A percentile compares a stretch with the other conserved stretches of the same genome.
These are phyloP conservation scores for Baryphthengus martii DNA, from an alignment of 2,113 vertebrate species.

Conservation along the genomic window DNA sequence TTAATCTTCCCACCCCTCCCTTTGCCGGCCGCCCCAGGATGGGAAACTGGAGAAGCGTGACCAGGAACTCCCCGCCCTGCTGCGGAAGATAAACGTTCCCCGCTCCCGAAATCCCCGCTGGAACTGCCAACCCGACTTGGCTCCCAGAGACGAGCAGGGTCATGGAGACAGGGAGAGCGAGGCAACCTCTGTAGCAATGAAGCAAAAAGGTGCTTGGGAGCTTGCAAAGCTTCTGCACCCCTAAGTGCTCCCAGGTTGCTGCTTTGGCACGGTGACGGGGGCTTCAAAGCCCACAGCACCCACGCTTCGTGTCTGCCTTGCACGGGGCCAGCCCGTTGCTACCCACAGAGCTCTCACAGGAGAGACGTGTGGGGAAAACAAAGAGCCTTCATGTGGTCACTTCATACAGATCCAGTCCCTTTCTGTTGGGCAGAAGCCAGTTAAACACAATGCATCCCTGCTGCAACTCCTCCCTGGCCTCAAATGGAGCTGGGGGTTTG, in stretches of 20 bases:
- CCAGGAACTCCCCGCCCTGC: not conserved
- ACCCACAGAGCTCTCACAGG: not conserved
- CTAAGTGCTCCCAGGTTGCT: rapidly evolving
- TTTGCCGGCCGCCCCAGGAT: not conserved
- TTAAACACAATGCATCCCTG: not conserved
- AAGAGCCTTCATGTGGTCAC: too few relatives aligned
- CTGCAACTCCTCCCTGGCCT: not conserved
- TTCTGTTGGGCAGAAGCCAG: not conserved
- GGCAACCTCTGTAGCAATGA: rapidly evolving
- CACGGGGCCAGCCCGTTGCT: rapidly evolving
- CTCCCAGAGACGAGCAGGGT: rapidly evolving
- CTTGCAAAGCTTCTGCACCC: not conserved
- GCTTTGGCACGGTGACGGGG: not conserved
- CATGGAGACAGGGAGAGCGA: not conserved
- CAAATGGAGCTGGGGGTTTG: rapidly evolving
- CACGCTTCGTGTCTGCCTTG: not conserved
- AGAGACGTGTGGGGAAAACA: too few relatives aligned
- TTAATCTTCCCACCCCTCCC: not conserved
- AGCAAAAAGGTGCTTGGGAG: not conserved
- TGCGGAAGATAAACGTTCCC: not conserved
- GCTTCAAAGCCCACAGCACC: not conserved
- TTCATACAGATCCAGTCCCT: not conserved
- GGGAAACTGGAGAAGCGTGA: not conserved
- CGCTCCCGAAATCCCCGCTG: not conserved
- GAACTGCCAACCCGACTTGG: not conserved